These are phyloP conservation scores for Physella acuta DNA, from an alignment of 1,140 invertebrate species.

Conservation along the genomic window DNA sequence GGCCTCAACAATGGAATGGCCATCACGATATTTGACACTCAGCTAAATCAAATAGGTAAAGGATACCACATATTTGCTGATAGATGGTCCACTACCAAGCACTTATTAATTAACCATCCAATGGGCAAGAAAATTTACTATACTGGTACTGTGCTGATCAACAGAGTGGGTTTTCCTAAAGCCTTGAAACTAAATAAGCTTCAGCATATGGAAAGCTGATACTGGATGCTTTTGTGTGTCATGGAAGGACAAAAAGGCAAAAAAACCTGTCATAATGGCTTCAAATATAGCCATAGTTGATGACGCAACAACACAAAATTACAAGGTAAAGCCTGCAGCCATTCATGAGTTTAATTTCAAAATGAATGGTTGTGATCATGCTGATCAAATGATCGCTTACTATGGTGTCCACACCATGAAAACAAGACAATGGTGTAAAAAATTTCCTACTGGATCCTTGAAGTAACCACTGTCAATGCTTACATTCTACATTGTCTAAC, in stretches of 20 bases:
- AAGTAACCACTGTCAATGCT: not conserved
- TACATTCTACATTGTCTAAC: too few species aligned
- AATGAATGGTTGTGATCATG: not conserved
- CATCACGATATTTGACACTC: not conserved
- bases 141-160: not conserved
- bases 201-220: not conserved
- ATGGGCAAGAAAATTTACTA: not conserved
- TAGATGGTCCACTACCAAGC: not conserved
- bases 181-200: not conserved
- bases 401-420: not conserved
- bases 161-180: not conserved
- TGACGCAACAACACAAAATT: not conserved
- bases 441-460: not conserved
- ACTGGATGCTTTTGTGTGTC: not conserved
- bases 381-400: not conserved
- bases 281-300: not conserved
- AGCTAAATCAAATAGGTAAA: not conserved
- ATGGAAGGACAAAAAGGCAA: not conserved
- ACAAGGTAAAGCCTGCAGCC: not conserved
- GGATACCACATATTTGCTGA: slow-evolving; percentile 11
- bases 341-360: not conserved
- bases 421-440: not conserved
- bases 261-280: not conserved
- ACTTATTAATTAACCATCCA: not conserved
- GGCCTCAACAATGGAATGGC: not conserved